These are phyloP conservation scores for Phalacrocorax brasilianus DNA, from an alignment of 2,113 vertebrate genomes.

Conservation along the genomic window DNA sequence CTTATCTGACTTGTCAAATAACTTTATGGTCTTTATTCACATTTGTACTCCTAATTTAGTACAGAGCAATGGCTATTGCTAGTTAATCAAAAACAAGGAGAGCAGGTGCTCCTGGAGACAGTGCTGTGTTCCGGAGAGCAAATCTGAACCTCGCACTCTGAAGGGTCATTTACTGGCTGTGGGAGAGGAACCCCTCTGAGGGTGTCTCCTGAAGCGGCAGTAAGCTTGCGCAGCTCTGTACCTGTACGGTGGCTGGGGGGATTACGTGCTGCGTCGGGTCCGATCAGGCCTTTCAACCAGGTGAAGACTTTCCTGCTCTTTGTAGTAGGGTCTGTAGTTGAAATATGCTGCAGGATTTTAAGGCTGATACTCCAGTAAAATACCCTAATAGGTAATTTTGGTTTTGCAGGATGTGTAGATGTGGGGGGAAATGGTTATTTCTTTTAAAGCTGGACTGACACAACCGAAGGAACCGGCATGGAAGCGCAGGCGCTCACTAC, in stretches of 20 bases:
- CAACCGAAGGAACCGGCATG: accelerated
- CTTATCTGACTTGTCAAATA: neutral
- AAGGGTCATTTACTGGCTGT: neutral
- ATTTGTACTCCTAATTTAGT: neutral
- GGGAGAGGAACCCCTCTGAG: neutral
- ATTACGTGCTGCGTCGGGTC: neutral
- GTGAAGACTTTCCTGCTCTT: neutral
- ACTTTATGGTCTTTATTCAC: neutral
- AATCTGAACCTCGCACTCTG: neutral
- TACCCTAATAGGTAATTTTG: no score
- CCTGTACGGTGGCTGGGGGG: no score
- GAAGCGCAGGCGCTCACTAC: neutral
- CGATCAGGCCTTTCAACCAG: neutral
- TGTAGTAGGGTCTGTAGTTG: accelerated
- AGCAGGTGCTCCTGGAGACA: neutral
- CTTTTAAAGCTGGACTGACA: neutral
- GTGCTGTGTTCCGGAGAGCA: neutral
- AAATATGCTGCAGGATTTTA: neutral
- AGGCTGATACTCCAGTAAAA: neutral
- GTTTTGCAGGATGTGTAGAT: neutral
- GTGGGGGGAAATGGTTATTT: neutral
- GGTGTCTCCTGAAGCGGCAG: neutral
- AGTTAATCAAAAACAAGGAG: neutral
- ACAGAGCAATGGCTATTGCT: neutral
- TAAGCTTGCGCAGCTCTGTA: accelerated